Base-by-base conservation (phyloP, 2,888 invertebrate species). In the Caenorhabditis virilis region DNA sequence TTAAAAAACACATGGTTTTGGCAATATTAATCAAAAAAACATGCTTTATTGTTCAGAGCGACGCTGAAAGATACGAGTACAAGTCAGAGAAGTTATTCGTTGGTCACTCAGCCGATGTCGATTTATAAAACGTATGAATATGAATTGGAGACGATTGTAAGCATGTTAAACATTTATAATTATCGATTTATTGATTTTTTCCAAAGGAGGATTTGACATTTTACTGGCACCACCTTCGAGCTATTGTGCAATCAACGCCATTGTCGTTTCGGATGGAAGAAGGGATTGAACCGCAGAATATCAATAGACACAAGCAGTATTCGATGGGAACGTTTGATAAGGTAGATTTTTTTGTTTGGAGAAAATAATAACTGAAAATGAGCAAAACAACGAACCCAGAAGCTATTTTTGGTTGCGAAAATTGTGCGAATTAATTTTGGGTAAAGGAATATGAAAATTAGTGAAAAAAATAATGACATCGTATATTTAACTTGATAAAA, bases 171-270 rank as follows among this genome's bases (percentile, higher is more conserved):
- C n/a, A n/a, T n/a, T n/a, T n/a, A n/a, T n/a, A n/a, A n/a, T n/a
- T n/a, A n/a, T n/a, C n/a, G n/a, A n/a, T 42, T 27, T 30, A 6
- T 27, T 33, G 9, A 6, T 13, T 42, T n/a, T 16, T 42, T 25
- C 27, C 53, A 23, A n/a, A 70, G 64, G 30, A 53, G 11, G 67
- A 76, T 16, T 27, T 76, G 0, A 36, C 39, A 0, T 26, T 66
- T n/a, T 80, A 69, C 55, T 80, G 80, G 80, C 69, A 74, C 36
- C 79, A 80, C 49, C 51, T 80, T 11, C 58, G 78, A 45, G 80
- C 79, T 7, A 72, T 80, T 38, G 75, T 70, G 7, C 70, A 63
- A 7, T 78, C 79, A 1, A 78, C 80, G 5, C 71, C 74, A 13
- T 57, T 79, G 2, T 58, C 68, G 9, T 70, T 61, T 39, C 50